Percentiles rank a stretch among this genome's conserved stretches.
Conservation (phyloP, 2,888 invertebrate species). For the Lasioglossum lativentre region DNA sequence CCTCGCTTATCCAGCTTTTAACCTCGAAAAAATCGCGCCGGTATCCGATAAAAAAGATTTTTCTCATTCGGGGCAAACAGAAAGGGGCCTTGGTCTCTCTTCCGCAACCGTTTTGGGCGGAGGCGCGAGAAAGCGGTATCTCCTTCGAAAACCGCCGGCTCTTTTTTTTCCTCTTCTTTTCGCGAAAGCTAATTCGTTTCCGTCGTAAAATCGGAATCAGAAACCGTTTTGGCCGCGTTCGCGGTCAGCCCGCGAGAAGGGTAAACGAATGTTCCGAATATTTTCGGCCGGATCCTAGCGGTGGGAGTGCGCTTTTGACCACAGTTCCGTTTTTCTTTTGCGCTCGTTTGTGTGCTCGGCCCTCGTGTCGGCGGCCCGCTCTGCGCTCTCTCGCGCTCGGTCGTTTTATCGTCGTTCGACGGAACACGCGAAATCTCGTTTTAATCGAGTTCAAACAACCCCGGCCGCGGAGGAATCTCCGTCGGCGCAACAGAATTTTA, state of each 20-base stretch:
- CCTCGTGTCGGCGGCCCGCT: constrained; percentile 2
- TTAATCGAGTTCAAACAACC: constrained; percentile 51
- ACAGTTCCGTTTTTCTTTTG: constrained; percentile 26
- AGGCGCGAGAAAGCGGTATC: not conserved
- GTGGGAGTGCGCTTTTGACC: not conserved
- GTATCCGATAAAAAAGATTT: constrained; percentile 30
- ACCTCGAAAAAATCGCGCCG: constrained; percentile 31
- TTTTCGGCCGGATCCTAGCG: constrained; percentile 5
- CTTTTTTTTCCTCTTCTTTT: not conserved
- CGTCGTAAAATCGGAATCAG: constrained; percentile 34
- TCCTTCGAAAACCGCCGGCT: not conserved
- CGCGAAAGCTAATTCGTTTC: constrained; percentile 25
- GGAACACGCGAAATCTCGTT: constrained; percentile 57
- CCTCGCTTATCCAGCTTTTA: constrained; percentile 12
- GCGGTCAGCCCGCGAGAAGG: constrained; percentile 12
- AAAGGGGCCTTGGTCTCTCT: not conserved
- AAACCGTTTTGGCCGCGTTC: constrained; percentile 34
- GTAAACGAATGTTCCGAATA: constrained; percentile 16
- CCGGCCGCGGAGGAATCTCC: constrained; percentile 26
- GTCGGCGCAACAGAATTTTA: constrained; percentile 55
- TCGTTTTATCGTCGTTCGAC: constrained; percentile 33
- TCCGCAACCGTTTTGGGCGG: not conserved
- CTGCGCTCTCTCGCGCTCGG: not conserved
- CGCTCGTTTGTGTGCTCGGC: constrained; percentile 24
- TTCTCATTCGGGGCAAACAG: constrained; percentile 5